Base-by-base conservation (phyloP, 1,140 invertebrate species). In the Condylostylus longicornis region DNA sequence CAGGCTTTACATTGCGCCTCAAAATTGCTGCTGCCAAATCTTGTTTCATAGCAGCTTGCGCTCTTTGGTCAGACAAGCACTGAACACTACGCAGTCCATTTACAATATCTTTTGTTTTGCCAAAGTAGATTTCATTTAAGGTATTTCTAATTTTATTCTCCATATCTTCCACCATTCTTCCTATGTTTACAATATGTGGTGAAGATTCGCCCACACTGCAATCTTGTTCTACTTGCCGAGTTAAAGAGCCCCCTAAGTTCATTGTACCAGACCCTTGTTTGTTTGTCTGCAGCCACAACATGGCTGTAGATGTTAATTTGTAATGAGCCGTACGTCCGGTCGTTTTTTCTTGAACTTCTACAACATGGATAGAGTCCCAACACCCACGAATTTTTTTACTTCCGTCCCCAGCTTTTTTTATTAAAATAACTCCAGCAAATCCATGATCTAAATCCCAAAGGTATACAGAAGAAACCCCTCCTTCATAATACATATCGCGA, bases 281-380 rank as follows among this genome's bases (percentile, higher is more conserved):
- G 54, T 93, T 94, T 2, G 95, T 99, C 64, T 98, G 91, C 32
- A 99, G 71, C 96, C 96, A 99, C 21, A 99, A 62, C 94, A 99
- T 99, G 0, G 89, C 89, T 12, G 96, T 99, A 1, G 91, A 97
- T 18, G 95, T 99, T 42, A 99, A 71, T 70, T 99, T 99, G 56
- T 99, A 99, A 60, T 98, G 93, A 5, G 94, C 94, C 53, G 77
- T 87, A 30, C 90, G 72, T 0, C 91, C 91, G 41, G 78, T 84
- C 17, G 86, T 80, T 63, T 96, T 97, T 61, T 95, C 91, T 50
- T 93, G 83, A 1, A 98, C 91, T 70, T 99, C 95, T 12, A 99
- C 86, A 1, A 99, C 95, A 62, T 99, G 95, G 59, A 99, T 97
- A 3, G 94, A 98, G 63, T 99, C 95, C 96, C 96, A 99, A 61